Base-by-base conservation (phyloP, 1,140 invertebrate genomes). In the Atta cephalotes region DNA sequence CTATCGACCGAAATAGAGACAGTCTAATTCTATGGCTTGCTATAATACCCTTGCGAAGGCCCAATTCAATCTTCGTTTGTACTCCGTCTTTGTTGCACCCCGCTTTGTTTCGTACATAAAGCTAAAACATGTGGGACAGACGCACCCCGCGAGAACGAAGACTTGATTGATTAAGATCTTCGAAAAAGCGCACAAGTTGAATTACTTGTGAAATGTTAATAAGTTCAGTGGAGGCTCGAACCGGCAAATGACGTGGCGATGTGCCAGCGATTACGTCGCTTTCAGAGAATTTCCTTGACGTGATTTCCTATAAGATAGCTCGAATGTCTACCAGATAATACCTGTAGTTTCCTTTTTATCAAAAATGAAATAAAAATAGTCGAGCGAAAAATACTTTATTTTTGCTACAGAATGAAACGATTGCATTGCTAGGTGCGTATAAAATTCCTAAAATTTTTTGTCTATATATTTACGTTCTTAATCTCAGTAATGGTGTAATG, bases 401-500 rank as follows among this genome's bases (percentile, higher is more conserved):
- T 21, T n/a, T 7, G 18, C 21, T 39, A 62, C n/a, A 45, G 7
- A 39, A 12, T 16, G 7, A 31, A 14, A 79, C 12, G 12, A 14
- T 9, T 31, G 25, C 35, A 49, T 49, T 21, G 25, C 39, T 79
- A 1, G 25, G 0, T 1, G 18, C 12, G 25, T 31, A 28, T 70
- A 70, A 53, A 31, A 53, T 53, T 0, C 18, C 16, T 12, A 39
- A 81, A 71, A 6, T 18, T 70, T 18, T 66, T 62, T 62, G 1
- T 12, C 10, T 3, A 3, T 21, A 16, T 58, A 60, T 72, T 58
- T 72, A 28, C 79, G 28, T 58, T 14, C 70, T 51, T 35, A 76
- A 76, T 49, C 70, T 21, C 56, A 5, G 21, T 56, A 16, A 68
- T 51, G 70, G 10, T 62, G 7, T 76, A 84, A 84, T 63, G 80